Conservation (phyloP, 2,113 vertebrate species). For the Dipodomys spectabilis region DNA sequence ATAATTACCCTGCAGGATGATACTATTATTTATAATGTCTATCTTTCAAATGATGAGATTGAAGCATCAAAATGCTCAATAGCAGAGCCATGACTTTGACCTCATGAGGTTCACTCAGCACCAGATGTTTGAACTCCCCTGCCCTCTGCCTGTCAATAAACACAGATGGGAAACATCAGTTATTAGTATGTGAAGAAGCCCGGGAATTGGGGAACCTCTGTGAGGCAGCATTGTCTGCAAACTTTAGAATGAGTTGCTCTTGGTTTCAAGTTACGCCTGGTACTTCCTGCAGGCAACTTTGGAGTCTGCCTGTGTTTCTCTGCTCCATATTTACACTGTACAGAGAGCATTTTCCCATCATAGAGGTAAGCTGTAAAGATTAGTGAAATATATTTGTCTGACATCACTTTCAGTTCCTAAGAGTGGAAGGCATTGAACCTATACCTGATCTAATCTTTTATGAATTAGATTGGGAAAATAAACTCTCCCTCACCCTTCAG, state of each 20-base stretch:
- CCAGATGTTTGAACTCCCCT: not conserved
- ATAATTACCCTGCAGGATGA: conserved; percentile 42
- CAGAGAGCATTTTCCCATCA: not conserved
- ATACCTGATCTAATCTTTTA: not conserved
- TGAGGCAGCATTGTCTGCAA: not conserved
- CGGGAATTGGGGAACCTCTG: not conserved
- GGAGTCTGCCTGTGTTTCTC: not conserved
- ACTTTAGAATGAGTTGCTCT: accelerated
- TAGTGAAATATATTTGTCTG: not conserved
- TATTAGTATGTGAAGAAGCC: not conserved
- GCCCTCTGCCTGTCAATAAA: too few species aligned
- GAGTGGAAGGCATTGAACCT: not conserved
- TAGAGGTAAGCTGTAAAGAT: not conserved
- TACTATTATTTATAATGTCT: conserved; percentile 49
- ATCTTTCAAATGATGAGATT: not conserved
- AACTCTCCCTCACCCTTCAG: not conserved
- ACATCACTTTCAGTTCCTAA: not conserved
- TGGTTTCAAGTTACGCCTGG: not conserved
- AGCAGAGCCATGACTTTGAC: too few species aligned
- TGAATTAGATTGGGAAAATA: not conserved
- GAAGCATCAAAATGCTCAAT: not conserved
- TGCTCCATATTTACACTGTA: not conserved
- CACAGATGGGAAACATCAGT: not conserved
- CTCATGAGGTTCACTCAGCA: not conserved
- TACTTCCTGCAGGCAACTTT: not conserved